These are phyloP conservation scores for Regulus satrapa DNA, from an alignment of 2,113 vertebrate genomes.

Conservation along the genomic window DNA sequence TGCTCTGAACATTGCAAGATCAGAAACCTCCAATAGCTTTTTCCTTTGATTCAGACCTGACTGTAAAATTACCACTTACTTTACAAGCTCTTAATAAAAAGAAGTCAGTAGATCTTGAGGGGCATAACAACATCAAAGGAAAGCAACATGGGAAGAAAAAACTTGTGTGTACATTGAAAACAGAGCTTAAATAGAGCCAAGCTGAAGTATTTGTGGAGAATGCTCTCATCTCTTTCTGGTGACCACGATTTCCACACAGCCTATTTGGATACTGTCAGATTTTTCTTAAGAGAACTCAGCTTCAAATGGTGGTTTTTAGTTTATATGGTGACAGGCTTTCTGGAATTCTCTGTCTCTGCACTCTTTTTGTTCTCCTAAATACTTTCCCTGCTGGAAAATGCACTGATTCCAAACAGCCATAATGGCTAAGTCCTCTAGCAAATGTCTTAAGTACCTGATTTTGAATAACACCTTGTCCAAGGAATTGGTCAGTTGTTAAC, in stretches of 20 bases:
- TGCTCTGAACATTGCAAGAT: background rate
- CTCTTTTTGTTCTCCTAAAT: constrained; percentile 61
- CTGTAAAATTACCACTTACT: background rate
- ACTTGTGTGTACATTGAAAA: background rate
- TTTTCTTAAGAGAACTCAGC: constrained; percentile 13
- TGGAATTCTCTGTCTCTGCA: constrained; percentile 25
- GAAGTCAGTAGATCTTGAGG: background rate
- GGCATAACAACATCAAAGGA: constrained; percentile 2
- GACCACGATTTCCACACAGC: background rate
- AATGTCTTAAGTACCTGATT: constrained; percentile 75
- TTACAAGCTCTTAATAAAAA: background rate
- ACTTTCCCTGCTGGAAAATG: constrained; percentile 60
- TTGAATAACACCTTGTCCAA: constrained; percentile 68
- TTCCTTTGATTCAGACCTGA: background rate
- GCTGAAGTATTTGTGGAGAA: background rate
- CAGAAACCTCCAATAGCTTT: background rate
- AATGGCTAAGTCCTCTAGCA: constrained; percentile 61
- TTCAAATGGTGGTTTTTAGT: constrained; percentile 20
- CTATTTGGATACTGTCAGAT: constrained; percentile 17
- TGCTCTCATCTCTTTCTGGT: background rate
- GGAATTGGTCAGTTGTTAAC: constrained; percentile 75
- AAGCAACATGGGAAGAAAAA: constrained; percentile 9
- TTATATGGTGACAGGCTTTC: constrained; percentile 41
- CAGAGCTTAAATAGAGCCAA: background rate
- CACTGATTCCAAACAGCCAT: constrained; percentile 50